Evolutionary conservation across 2,888 invertebrate species (phyloP).

Genomic region (Cephonodes hylas): DNA sequence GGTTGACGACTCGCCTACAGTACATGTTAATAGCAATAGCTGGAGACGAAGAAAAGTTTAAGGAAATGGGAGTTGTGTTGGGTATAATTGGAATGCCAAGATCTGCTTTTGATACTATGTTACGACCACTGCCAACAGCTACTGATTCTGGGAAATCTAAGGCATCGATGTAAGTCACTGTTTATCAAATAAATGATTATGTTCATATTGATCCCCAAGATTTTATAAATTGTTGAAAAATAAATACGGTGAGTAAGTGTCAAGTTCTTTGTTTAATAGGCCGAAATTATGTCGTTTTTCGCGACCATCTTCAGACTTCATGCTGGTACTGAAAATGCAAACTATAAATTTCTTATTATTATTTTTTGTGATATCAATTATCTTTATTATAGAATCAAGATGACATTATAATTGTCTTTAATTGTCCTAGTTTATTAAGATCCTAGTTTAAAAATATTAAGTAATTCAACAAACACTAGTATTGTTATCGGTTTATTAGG

Average conservation of each 20-base stretch:
- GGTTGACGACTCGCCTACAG: constrained; percentile 59
- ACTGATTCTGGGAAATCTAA: constrained; percentile 47
- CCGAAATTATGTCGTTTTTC: too few relatives aligned
- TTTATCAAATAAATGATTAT: neutral
- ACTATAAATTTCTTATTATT: too few relatives aligned
- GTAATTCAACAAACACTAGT: neutral
- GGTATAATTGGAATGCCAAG: constrained; percentile 83
- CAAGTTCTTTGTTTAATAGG: too few relatives aligned
- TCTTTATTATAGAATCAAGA: too few relatives aligned
- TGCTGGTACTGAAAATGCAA: too few relatives aligned
- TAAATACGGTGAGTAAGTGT: too few relatives aligned
- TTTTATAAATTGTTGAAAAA: too few relatives aligned
- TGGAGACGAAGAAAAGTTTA: constrained; percentile 78
- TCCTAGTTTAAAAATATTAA: too few relatives aligned
- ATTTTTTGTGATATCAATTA: too few relatives aligned
- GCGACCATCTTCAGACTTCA: too few relatives aligned
- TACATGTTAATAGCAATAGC: constrained; percentile 79
- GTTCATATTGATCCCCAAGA: neutral
- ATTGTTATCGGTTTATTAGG: constrained; percentile 27
- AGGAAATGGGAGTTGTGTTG: constrained; percentile 64
- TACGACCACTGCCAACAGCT: constrained; percentile 53
- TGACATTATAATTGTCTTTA: too few relatives aligned
- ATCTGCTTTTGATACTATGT: constrained; percentile 79
- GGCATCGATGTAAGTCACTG: constrained; percentile 43
- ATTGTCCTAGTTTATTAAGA: too few relatives aligned